phyloP scores from a whole-genome alignment of 1,140 invertebrate genomes.

The Hylaeus anthracinus region DNA sequence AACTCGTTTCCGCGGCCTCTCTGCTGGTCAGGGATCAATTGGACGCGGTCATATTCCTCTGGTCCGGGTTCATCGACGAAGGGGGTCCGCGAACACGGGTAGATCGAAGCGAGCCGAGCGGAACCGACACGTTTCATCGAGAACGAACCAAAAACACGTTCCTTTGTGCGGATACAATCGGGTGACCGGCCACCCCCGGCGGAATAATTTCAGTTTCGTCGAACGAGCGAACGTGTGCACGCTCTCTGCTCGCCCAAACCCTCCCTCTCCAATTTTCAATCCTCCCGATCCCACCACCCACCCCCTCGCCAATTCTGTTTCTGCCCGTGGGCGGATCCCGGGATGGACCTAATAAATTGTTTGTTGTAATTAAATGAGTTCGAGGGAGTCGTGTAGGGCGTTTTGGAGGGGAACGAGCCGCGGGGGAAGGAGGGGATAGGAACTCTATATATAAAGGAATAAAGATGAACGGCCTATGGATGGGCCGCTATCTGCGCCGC shows the following conservation, averaged over 20 bases:
- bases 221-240: conserved; percentile 44
- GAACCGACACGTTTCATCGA: conserved; percentile 45
- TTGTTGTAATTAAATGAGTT: conserved; percentile 81
- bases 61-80: conserved; percentile 14
- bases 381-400: conserved; percentile 77
- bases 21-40: conserved; percentile 28
- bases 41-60: conserved; percentile 27
- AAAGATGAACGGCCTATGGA: conserved; percentile 81
- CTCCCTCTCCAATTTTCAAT: conserved; percentile 19
- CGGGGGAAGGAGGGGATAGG: conserved; percentile 20
- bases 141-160: conserved; percentile 51
- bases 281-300: conserved; percentile 19
- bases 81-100: background rate
- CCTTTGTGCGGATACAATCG: conserved; percentile 44
- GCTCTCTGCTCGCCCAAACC: conserved; percentile 47
- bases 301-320: conserved; percentile 54
- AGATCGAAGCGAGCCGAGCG: conserved; percentile 24
- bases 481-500: conserved; percentile 79
- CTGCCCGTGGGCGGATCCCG: conserved; percentile 76
- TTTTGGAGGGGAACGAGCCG: conserved; percentile 37
- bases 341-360: conserved; percentile 81
- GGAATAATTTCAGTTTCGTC: conserved; percentile 62
- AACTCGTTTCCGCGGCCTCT: conserved; percentile 9
- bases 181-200: conserved; percentile 40
- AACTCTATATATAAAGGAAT: conserved; percentile 75